These are phyloP conservation scores for Alethe diademata DNA, from an alignment of 2,113 vertebrate genomes.

Conservation along the genomic window DNA sequence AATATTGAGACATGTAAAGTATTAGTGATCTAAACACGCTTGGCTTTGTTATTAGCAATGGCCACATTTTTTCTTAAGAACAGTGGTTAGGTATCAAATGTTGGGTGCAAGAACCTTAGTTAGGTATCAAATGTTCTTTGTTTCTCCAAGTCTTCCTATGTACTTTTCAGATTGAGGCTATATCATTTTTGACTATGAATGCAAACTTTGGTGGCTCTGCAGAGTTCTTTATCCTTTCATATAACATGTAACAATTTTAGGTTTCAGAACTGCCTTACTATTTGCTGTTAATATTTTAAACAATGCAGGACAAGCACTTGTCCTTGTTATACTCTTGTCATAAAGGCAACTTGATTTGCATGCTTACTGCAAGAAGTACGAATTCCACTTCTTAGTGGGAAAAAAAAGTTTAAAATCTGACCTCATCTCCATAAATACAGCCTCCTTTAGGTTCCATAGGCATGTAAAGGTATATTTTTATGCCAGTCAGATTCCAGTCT, in stretches of 20 bases:
- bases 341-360: background rate
- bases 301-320: background rate
- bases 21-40: background rate
- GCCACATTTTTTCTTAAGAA: background rate
- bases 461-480: background rate
- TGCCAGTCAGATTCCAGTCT: background rate
- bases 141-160: background rate
- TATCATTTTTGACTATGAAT: background rate
- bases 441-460: background rate
- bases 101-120: background rate
- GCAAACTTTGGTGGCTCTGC: background rate
- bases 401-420: background rate
- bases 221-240: background rate
- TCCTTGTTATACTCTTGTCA: background rate
- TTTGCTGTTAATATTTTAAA: background rate
- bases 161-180: background rate
- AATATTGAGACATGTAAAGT: background rate
- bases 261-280: background rate
- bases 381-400: background rate
- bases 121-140: background rate
- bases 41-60: background rate
- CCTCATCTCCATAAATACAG: background rate
- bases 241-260: background rate
- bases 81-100: background rate
- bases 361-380: background rate